These are phyloP conservation scores for Vombatus ursinus DNA, from an alignment of 2,113 vertebrate species.

Conservation along the genomic window DNA sequence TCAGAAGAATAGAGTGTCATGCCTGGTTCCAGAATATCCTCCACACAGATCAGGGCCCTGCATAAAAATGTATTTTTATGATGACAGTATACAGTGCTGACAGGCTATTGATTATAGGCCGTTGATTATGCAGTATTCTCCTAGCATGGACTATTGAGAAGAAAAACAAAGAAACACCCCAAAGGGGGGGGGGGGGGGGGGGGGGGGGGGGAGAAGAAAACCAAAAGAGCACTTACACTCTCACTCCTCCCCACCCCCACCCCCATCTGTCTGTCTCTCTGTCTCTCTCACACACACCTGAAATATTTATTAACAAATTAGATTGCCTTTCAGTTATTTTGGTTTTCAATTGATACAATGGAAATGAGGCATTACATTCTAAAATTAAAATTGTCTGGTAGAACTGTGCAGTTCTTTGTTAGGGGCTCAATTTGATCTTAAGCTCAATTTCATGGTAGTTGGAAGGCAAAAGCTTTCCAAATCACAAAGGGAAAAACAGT, in stretches of 20 bases:
- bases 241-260: too few species aligned
- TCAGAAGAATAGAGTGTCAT: slow-evolving; percentile 19
- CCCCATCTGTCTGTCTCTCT: not conserved
- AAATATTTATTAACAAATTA: slow-evolving; percentile 35
- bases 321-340: slow-evolving; percentile 16
- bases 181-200: not conserved
- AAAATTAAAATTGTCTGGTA: slow-evolving; percentile 32
- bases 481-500: slow-evolving; percentile 10
- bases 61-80: slow-evolving; percentile 35
- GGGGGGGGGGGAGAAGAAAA: slow-evolving; percentile 16
- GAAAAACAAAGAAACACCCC: too few species aligned
- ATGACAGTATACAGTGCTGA: slow-evolving; percentile 17
- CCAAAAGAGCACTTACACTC: not conserved
- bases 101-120: slow-evolving; percentile 10
- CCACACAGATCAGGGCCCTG: not conserved
- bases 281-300: not conserved
- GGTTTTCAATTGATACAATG: slow-evolving; percentile 7
- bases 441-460: not conserved
- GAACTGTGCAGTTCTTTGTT: not conserved
- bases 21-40: not conserved
- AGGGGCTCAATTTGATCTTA: slow-evolving; percentile 26
- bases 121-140: slow-evolving; percentile 8
- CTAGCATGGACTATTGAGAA: slow-evolving; percentile 51
- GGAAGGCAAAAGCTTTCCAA: too few species aligned
- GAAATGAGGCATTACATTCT: slow-evolving; percentile 3